Base-by-base conservation (phyloP, 2,888 invertebrate genomes). In the Disparrhopalites patrizii region DNA sequence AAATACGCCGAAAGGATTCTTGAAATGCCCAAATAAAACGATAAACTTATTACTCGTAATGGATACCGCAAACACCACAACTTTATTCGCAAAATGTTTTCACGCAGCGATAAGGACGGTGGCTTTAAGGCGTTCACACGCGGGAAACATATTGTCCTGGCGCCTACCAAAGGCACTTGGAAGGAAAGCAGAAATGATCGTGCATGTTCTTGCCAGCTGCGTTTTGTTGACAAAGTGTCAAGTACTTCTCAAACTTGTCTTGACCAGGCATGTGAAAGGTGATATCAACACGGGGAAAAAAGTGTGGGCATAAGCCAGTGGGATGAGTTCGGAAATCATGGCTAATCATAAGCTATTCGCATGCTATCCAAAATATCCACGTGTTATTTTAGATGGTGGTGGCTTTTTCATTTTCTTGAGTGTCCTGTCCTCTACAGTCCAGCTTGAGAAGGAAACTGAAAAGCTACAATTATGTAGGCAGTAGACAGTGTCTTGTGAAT, bases 1-100 rank as follows among this genome's bases (percentile, higher is more conserved):
- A 90, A 81, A 75, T 87, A 82, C 0, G 94, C 95, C 27, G 95
- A 77, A 4, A 94, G 79, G 69, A 96, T 89, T 0, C 95, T 96
- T 63, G 27, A 7, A 52, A 52, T 2, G 15, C 27, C 43, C 3
- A 50, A 61, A 54, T 27, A 52, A 28, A n/a, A 28, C 20, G 8
- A 30, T 18, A 31, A 27, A 55, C 13, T 50, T n/a, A n/a, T n/a
- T n/a, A n/a, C n/a, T n/a, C n/a, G n/a, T n/a, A n/a, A n/a, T n/a
- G 27, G 27, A 20, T 7, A 52, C 54, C n/a, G n/a, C n/a, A n/a
- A n/a, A n/a, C n/a, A n/a, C n/a, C n/a, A n/a, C n/a, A n/a, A n/a
- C n/a, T n/a, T n/a, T n/a, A n/a, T n/a, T n/a, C n/a, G n/a, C n/a
- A n/a, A n/a, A n/a, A n/a, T n/a, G n/a, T n/a, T n/a, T n/a, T n/a